phyloP scores from a whole-genome alignment of 2,888 invertebrate species.

The Argynnis bischoffii region DNA sequence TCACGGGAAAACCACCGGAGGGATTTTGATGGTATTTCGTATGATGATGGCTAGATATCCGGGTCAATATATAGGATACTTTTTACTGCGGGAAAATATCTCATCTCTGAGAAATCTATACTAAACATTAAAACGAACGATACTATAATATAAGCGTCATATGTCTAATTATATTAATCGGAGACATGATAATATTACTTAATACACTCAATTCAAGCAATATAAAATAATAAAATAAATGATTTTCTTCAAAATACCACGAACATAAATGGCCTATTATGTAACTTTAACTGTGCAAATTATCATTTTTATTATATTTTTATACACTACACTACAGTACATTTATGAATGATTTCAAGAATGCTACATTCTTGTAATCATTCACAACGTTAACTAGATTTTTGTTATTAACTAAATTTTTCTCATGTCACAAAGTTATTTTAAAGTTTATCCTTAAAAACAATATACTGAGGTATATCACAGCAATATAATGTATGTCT shows the following conservation, averaged over 20 bases:
- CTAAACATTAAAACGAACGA: no score
- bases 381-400: neutral
- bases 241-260: slow-evolving; percentile 1
- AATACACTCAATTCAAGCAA: no score
- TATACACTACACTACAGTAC: slow-evolving; percentile 9
- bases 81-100: no score
- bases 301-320: slow-evolving; percentile 16
- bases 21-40: no score
- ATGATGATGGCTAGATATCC: no score
- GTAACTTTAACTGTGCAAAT: slow-evolving; percentile 18
- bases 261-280: slow-evolving; percentile 12
- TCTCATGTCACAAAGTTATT: neutral
- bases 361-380: neutral
- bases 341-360: slow-evolving; percentile 6
- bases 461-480: neutral
- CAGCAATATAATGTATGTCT: neutral
- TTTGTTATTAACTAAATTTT: neutral
- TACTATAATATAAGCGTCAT: no score
- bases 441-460: neutral
- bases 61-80: no score
- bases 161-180: no score
- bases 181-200: no score
- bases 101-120: no score
- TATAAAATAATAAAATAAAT: no score
- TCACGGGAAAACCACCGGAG: no score